phyloP scores from a whole-genome alignment of 2,888 invertebrate genomes.

The Xestia ashworthii region DNA sequence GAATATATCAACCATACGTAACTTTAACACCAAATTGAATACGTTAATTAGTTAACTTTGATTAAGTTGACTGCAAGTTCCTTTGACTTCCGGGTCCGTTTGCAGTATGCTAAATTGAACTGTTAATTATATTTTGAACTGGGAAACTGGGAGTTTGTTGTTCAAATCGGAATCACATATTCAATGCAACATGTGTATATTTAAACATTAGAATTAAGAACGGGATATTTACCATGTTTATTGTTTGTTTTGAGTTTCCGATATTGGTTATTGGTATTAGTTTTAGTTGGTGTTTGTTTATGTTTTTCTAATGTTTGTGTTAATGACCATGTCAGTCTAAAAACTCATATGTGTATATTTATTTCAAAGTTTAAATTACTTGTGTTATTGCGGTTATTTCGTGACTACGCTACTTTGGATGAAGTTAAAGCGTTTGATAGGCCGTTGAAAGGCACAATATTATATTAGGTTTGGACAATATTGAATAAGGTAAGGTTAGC shows the following conservation, averaged over 20 bases:
- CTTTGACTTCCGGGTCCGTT: conserved; percentile 32
- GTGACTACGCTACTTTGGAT: background rate
- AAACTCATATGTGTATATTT: no score
- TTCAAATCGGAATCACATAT: conserved; percentile 20
- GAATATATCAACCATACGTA: conserved; percentile 9
- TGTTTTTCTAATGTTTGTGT: no score
- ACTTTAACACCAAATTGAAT: conserved; percentile 40
- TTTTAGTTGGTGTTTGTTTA: no score
- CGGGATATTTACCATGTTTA: no score
- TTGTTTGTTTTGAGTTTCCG: no score
- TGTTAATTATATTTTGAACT: conserved; percentile 51
- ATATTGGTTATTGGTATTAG: no score
- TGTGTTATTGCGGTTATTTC: conserved; percentile 12
- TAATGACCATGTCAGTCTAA: no score
- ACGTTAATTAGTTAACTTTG: conserved; percentile 51
- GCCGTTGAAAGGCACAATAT: background rate
- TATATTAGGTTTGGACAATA: background rate
- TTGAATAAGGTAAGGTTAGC: background rate
- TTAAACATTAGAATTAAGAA: no score
- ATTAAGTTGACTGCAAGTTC: conserved; percentile 46
- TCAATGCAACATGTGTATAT: conserved; percentile 28
- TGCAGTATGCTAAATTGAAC: conserved; percentile 33
- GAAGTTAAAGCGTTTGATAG: background rate
- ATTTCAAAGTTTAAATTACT: conserved; percentile 32
- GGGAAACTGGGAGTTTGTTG: conserved; percentile 25